These are phyloP conservation scores for Pseudocheirus occidentalis DNA, from an alignment of 2,797 vertebrate genomes.

Conservation along the genomic window DNA sequence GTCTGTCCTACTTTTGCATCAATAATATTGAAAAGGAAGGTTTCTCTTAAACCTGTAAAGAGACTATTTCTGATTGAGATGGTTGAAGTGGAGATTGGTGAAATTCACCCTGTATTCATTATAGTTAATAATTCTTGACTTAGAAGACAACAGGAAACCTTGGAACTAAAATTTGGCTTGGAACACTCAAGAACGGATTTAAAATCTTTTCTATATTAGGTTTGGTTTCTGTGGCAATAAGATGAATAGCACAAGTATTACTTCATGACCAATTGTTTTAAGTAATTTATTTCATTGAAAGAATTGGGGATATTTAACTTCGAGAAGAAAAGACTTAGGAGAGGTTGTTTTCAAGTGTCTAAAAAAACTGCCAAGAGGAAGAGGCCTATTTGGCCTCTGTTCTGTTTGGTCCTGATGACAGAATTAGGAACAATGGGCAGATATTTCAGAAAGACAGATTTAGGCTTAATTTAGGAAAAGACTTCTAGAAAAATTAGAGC, in stretches of 20 bases:
- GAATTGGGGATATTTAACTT: not conserved
- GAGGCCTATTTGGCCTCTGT: not conserved
- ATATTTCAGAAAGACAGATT: not conserved
- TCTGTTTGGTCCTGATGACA: not conserved
- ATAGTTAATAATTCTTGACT: constrained; percentile 25
- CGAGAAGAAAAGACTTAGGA: not conserved
- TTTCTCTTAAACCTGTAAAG: constrained; percentile 56
- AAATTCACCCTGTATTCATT: constrained; percentile 8
- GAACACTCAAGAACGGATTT: not conserved
- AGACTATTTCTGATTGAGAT: constrained; percentile 50
- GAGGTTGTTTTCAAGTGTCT: not conserved
- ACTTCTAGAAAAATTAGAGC: not conserved
- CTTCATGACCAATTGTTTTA: not conserved
- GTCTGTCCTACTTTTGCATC: constrained; percentile 48
- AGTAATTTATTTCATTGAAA: not conserved
- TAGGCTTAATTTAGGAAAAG: not conserved
- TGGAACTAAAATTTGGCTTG: constrained; percentile 35
- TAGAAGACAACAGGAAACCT: constrained; percentile 47
- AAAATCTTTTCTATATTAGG: not conserved
- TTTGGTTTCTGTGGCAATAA: constrained; percentile 12
- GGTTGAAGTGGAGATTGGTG: constrained; percentile 31
- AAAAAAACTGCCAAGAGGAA: not conserved
- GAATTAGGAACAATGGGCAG: not conserved
- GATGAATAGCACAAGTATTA: constrained; percentile 26
- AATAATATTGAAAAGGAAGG: constrained; percentile 59